Evolutionary conservation across 1,140 invertebrate genomes (phyloP), one percentile per base, ranked within the genome.

Genomic region (Neelides sp.): DNA sequence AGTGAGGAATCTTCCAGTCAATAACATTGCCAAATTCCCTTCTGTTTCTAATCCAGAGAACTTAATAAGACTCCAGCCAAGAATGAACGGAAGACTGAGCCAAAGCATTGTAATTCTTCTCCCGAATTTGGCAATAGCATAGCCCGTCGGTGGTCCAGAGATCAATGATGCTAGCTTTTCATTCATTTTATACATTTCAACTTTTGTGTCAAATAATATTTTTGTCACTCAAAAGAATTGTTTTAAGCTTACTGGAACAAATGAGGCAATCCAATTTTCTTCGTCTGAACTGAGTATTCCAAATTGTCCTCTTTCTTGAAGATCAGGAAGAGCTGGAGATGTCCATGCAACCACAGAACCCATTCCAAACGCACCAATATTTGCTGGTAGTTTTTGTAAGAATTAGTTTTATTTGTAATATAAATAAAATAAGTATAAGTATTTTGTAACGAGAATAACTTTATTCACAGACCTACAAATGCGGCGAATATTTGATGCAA

Each of bases 11-110:
- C 88, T 72, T 0, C 79, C 69, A 49, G 76, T 75, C 12, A 74
- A 80, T 1, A 85, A 63, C 57, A 74, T 72, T 1, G 71, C 62
- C 48, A 76, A 68, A n/a, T 69, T 71, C 13, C 68, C 61, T n/a
- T n/a, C n/a, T n/a, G n/a, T n/a, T n/a, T n/a, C 3, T 32, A 3
- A 15, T 19, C n/a, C 26, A 3, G 78, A 73, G 65, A 76, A 80
- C 43, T 79, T 78, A 17, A 90, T 78, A 0, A 83, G 59, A 1
- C 74, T 59, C 82, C 84, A 90, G 26, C 85, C 85, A 20, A 80
- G 37, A 0, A 78, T 71, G 63, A 83, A 85, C 0, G 84, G 83
- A 5, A n/a, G n/a, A n/a, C n/a, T n/a, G n/a, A n/a, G n/a, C n/a
- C n/a, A n/a, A n/a, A n/a, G n/a, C n/a, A n/a, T n/a, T n/a, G n/a